These are phyloP conservation scores for Leptodirus hochenwartii DNA, from an alignment of 2,888 invertebrate species.

Conservation along the genomic window DNA sequence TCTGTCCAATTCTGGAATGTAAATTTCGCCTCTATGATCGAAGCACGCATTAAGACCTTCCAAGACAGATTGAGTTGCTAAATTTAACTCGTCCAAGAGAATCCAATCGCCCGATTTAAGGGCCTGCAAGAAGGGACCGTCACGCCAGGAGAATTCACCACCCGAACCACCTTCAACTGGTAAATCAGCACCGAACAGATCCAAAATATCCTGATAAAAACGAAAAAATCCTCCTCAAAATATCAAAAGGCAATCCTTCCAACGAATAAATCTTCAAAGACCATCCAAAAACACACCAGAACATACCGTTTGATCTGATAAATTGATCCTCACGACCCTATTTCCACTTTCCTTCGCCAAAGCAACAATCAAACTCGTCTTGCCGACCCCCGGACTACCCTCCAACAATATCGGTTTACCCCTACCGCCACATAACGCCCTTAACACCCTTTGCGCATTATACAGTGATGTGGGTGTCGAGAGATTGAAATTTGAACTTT, in stretches of 20 bases:
- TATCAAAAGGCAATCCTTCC: constrained; percentile 5
- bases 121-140: constrained; percentile 88
- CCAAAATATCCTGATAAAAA: constrained; percentile 68
- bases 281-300: constrained; percentile 5
- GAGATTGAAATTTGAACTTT: constrained; percentile 41
- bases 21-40: constrained; percentile 93
- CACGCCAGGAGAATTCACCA: constrained; percentile 88
- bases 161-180: constrained; percentile 74
- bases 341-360: constrained; percentile 73
- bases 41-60: constrained; percentile 98
- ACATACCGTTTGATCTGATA: constrained; percentile 93
- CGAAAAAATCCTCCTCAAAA: too few species aligned
- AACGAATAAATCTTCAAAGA: constrained; percentile 6
- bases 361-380: constrained; percentile 86
- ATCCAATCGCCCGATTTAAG: constrained; percentile 93
- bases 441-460: constrained; percentile 69
- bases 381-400: constrained; percentile 96
- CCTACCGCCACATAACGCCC: constrained; percentile 79
- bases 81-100: constrained; percentile 89
- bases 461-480: constrained; percentile 58
- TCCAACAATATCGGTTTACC: constrained; percentile 88
- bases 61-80: constrained; percentile 94
- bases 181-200: constrained; percentile 94
- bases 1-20: constrained; percentile 81
- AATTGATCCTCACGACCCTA: constrained; percentile 78